Base-by-base conservation (phyloP, 1,140 invertebrate genomes). In the Scylla paramamosain region DNA sequence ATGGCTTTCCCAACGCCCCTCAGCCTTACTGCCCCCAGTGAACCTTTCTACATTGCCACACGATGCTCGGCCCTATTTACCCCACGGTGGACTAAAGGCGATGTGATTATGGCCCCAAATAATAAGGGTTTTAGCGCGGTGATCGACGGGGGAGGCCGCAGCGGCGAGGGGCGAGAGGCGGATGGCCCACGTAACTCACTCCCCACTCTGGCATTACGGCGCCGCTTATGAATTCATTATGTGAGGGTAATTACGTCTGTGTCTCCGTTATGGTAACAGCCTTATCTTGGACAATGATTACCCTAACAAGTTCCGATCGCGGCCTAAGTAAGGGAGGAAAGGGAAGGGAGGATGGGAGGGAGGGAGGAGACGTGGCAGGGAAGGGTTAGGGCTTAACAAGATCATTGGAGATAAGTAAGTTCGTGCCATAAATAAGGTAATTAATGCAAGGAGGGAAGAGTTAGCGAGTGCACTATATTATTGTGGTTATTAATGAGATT, bases 201-300 rank as follows among this genome's bases (percentile, higher is more conserved):
- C 83, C 32, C n/a, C 83, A 14, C 83, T 39, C 32, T 31, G 12
- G 83, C 83, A 86, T 86, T 31, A 86, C 83, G 32, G 83, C 39
- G 83, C 28, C 83, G 12, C 83, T 86, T 28, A 14, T 86, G 83
- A 86, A 86, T 86, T 12, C 83, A 86, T 86, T 86, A 86, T 86
- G 32, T 12, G 83, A 86, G 32, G 4, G 83, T 86, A 86, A 86
- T 86, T 86, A 86, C 83, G 10, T 86, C 4, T 29, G n/a, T 39
- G 83, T 39, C 52, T 12, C 12, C 32, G 32, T 31, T 86, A 31
- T n/a, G 86, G 29, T 46, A 88, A 88, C 86, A 31, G 25, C 28
- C 32, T 88, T 88, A 88, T 88, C 86, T n/a, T 88, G 31, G 20
- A 88, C 45, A 46, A 4, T 88, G 29, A 88, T 32, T 39, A 46